These are phyloP conservation scores for Nebria salina DNA, from an alignment of 2,888 invertebrate genomes.

Conservation along the genomic window DNA sequence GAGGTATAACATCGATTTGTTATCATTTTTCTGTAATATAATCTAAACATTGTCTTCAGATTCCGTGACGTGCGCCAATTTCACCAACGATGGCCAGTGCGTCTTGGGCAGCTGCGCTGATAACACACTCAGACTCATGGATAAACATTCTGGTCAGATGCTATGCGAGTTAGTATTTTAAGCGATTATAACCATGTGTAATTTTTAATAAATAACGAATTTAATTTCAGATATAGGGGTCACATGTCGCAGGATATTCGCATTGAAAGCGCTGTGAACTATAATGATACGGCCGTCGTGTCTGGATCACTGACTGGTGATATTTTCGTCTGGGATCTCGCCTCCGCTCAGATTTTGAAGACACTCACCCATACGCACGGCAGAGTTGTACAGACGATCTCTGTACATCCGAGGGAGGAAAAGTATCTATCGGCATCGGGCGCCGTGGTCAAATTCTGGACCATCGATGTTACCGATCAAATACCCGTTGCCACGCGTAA, in stretches of 20 bases:
- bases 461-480: slow-evolving; percentile 48
- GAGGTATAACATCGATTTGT: slow-evolving; percentile 65
- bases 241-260: slow-evolving; percentile 85
- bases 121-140: slow-evolving; percentile 83
- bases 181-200: not conserved
- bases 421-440: slow-evolving; percentile 79
- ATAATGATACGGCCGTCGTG: slow-evolving; percentile 85
- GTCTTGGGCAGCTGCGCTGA: slow-evolving; percentile 87
- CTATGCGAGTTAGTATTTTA: slow-evolving; percentile 69
- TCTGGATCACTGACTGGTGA: slow-evolving; percentile 91
- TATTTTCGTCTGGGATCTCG: slow-evolving; percentile 90
- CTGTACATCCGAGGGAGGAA: slow-evolving; percentile 81
- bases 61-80: slow-evolving; percentile 81
- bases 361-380: slow-evolving; percentile 66
- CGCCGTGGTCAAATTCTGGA: slow-evolving; percentile 78
- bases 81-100: slow-evolving; percentile 95
- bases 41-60: slow-evolving; percentile 60
- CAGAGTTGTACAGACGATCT: slow-evolving; percentile 80
- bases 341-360: slow-evolving; percentile 72
- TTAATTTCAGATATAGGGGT: slow-evolving; percentile 74
- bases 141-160: slow-evolving; percentile 85
- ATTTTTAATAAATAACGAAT: slow-evolving; percentile 18
- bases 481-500: too few relatives aligned
- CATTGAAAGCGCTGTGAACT: slow-evolving; percentile 86
- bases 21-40: not conserved